Percentiles rank a stretch among this genome's conserved stretches.
Conservation (phyloP, 2,888 invertebrate genomes). For the Netelia virgata region DNA sequence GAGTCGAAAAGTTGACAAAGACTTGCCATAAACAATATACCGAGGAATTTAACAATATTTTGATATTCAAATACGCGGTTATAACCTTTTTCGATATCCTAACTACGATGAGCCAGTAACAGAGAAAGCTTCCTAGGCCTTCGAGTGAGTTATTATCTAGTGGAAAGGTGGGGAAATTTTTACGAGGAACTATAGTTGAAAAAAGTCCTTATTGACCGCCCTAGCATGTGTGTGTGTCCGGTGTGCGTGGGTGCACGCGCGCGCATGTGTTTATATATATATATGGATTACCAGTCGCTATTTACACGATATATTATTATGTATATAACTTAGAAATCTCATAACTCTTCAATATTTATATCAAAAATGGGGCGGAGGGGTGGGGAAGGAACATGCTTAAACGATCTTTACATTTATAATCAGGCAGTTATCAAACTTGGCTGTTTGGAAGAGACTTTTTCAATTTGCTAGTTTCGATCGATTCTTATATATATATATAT, state of each 20-base stretch:
- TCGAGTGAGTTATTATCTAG: too few relatives aligned
- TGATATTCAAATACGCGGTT: conserved; percentile 71
- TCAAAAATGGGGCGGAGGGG: conserved; percentile 72
- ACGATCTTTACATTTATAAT: conserved; percentile 55
- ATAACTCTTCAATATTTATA: conserved; percentile 75
- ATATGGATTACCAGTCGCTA: conserved; percentile 70
- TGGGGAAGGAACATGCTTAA: conserved; percentile 71
- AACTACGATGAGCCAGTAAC: too few relatives aligned
- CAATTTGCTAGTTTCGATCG: background rate
- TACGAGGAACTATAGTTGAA: too few relatives aligned
- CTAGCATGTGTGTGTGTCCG: conserved; percentile 1
- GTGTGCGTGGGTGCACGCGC: conserved; percentile 70
- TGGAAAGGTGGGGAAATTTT: too few relatives aligned
- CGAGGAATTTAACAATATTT: too few relatives aligned
- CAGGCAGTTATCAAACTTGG: conserved; percentile 70
- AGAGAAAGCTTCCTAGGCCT: too few relatives aligned
- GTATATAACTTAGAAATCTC: conserved; percentile 66
- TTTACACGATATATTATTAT: conserved; percentile 68
- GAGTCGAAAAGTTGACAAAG: too few relatives aligned
- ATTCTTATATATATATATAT: too few relatives aligned
- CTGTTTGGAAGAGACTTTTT: conserved; percentile 11
- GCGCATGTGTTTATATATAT: conserved; percentile 24
- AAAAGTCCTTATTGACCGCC: too few relatives aligned
- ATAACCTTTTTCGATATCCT: too few relatives aligned
- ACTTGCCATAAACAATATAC: too few relatives aligned